Conservation (phyloP, 2,888 invertebrate genomes). For the Heliconius aoede region DNA sequence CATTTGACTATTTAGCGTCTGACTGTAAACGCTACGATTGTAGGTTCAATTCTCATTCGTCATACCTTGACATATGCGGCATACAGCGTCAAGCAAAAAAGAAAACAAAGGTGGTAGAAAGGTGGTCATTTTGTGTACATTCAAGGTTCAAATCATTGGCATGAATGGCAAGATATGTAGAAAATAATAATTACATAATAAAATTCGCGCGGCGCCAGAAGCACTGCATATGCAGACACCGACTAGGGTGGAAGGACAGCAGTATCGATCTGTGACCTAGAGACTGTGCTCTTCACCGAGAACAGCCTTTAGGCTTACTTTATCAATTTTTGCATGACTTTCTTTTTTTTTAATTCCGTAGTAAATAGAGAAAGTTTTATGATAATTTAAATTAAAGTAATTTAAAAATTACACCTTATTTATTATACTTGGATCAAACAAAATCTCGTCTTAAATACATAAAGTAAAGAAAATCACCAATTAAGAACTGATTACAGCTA, state of each 20-base stretch:
- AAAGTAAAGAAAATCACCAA: neutral
- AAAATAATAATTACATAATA: neutral
- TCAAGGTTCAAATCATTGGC: too few species aligned
- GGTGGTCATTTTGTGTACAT: too few species aligned
- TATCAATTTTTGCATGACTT: neutral
- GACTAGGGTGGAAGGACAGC: conserved; percentile 18
- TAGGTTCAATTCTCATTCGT: too few species aligned
- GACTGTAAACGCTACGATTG: neutral
- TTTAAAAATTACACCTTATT: too few species aligned
- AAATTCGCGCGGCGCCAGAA: conserved; percentile 27
- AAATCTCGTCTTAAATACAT: conserved; percentile 1
- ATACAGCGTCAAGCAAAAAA: too few species aligned
- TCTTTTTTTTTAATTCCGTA: neutral
- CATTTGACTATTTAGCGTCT: neutral
- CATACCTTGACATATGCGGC: too few species aligned
- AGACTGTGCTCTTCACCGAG: conserved; percentile 6
- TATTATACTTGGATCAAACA: neutral
- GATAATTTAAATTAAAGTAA: neutral
- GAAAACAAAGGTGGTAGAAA: too few species aligned
- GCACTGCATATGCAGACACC: conserved; percentile 36
- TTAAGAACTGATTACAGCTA: neutral
- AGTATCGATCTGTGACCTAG: conserved; percentile 38
- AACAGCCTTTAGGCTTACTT: neutral
- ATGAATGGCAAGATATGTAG: too few species aligned
- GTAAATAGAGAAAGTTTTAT: neutral